Base-by-base conservation (phyloP, 2,113 vertebrate genomes). In the Morphnarchus princeps region DNA sequence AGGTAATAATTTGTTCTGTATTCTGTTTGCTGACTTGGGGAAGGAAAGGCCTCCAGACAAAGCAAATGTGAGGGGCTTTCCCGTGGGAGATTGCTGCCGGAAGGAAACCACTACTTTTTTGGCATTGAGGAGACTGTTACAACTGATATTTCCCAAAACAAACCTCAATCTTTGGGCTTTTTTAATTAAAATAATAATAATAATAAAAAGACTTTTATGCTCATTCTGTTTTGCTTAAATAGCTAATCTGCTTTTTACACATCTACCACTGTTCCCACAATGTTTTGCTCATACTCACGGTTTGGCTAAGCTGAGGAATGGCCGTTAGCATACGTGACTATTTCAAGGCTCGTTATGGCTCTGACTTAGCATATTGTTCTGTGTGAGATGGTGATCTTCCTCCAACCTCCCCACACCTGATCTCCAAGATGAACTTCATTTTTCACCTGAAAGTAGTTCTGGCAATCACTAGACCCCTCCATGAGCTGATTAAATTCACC, bases 1-100 rank as follows among this genome's bases (percentile, higher is more conserved):
- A 93, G 13, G 3, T 29, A 94, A 42, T 18, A 4, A 45, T 43
- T 74, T 91, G 12, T 66, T 79, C n/a, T 36, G 4, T 34, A 13
- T 63, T 34, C n/a, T 10, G 0, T 45, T 79, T 2, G 3, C 58
- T 28, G 16, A 57, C 7, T 0, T 59, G 18, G 4, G 11, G 19
- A 4, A 70, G 29, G 8, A 84, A 72, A 69, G 4, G 1, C 7
- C 29, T 87, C 19, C 20, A 38, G 49, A 32, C 9, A 69, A 61
- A 80, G 5, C 3, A 83, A 61, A 49, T 24, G 12, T 4, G 19
- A 65, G 5, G 13, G 12, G 1, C 3, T 82, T 3, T n/a, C 10
- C 22, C 16, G 14, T 43, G 1, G 1, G 80, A 59, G 5, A 42
- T 6, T 69, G 8, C 11, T 71, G 14, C 9, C 50, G 20, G 19